These are phyloP conservation scores for Thereva nobilitata DNA, from an alignment of 2,888 invertebrate species.

Conservation along the genomic window DNA sequence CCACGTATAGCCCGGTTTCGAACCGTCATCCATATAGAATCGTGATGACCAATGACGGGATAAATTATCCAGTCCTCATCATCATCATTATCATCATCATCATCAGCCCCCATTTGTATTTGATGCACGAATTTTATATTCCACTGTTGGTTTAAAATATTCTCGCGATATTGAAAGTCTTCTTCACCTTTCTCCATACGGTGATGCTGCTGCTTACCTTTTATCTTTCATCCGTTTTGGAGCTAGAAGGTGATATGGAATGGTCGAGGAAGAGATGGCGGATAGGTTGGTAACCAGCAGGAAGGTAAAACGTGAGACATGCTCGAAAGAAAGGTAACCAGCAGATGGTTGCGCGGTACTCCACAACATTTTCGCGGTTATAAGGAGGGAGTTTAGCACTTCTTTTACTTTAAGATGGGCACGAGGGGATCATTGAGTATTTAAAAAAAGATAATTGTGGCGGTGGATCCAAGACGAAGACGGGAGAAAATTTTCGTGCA, in stretches of 20 bases:
- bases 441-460: constrained; percentile 15
- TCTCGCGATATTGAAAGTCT: constrained; percentile 39
- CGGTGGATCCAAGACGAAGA: constrained; percentile 27
- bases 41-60: too few relatives aligned
- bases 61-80: background rate
- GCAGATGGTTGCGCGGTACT: constrained; percentile 2
- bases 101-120: constrained; percentile 1
- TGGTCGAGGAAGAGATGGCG: constrained; percentile 18
- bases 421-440: constrained; percentile 20
- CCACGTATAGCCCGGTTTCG: too few relatives aligned
- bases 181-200: constrained; percentile 37
- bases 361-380: constrained; percentile 1
- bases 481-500: constrained; percentile 20
- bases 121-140: constrained; percentile 9
- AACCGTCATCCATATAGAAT: too few relatives aligned
- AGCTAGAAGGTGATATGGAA: constrained; percentile 8
- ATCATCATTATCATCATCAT: constrained; percentile 3
- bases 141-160: constrained; percentile 26
- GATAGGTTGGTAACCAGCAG: background rate
- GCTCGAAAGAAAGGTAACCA: constrained; percentile 14
- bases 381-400: constrained; percentile 14
- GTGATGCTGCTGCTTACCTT: constrained; percentile 5
- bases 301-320: constrained; percentile 14
- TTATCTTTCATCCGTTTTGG: background rate
- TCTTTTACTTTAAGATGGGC: constrained; percentile 20